These are phyloP conservation scores for Saccostrea echinata DNA, from an alignment of 1,140 invertebrate species.

Conservation along the genomic window DNA sequence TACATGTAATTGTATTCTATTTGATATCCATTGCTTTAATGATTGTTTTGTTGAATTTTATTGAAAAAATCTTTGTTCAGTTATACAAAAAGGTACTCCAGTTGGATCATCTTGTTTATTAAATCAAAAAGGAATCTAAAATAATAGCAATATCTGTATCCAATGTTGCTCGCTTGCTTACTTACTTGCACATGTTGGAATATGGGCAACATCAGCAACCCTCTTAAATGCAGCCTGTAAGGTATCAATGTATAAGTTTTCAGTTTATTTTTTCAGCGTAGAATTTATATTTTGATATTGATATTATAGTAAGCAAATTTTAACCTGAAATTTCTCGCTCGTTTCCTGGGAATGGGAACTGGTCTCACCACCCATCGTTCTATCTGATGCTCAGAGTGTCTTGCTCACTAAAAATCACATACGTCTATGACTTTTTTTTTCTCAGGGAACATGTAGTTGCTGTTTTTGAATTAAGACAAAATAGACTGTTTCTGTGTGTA, in stretches of 20 bases:
- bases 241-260: background rate
- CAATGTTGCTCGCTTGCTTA: background rate
- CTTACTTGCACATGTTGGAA: conserved; percentile 26
- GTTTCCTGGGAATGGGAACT: background rate
- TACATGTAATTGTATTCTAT: too few relatives aligned
- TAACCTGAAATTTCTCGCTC: conserved; percentile 13
- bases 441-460: too few relatives aligned
- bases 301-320: background rate
- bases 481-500: background rate
- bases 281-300: background rate
- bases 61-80: too few relatives aligned
- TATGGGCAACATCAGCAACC: conserved; percentile 11
- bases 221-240: background rate
- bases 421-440: background rate
- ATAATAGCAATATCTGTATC: background rate
- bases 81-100: too few relatives aligned
- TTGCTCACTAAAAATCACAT: background rate
- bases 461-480: too few relatives aligned
- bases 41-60: too few relatives aligned
- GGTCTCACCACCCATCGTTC: background rate
- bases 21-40: too few relatives aligned
- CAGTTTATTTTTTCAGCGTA: background rate
- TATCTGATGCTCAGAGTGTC: background rate
- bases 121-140: background rate
- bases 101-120: background rate